Percentiles rank a stretch among this genome's conserved stretches.
Conservation (phyloP, 2,797 vertebrate species). For the Anguilla anguilla region DNA sequence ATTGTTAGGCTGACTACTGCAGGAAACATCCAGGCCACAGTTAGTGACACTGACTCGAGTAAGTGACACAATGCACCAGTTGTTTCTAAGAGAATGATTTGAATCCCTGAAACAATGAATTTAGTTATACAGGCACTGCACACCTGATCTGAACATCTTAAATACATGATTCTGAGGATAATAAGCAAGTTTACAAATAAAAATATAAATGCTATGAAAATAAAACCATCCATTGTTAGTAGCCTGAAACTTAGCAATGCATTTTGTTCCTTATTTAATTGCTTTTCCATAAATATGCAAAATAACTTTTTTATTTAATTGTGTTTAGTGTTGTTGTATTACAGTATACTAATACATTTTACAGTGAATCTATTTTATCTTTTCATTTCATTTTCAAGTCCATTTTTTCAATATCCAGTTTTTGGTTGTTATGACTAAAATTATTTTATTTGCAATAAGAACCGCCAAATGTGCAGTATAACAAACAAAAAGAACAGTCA, state of each 20-base stretch:
- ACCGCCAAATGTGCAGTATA: background rate
- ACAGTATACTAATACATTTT: background rate
- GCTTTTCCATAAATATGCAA: background rate
- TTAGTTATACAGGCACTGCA: background rate
- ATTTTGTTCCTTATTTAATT: background rate
- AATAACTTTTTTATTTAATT: background rate
- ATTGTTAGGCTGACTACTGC: background rate
- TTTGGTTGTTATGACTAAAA: background rate
- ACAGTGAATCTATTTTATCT: background rate
- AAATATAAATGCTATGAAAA: background rate
- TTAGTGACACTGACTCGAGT: background rate
- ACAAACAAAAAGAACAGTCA: background rate
- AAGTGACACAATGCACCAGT: background rate
- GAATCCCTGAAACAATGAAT: background rate
- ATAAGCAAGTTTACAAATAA: background rate
- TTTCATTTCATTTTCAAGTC: background rate
- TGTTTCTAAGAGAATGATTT: background rate
- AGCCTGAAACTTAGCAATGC: background rate
- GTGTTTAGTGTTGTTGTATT: background rate
- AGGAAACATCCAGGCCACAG: background rate
- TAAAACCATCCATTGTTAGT: background rate
- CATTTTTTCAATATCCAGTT: background rate
- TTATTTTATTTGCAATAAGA: background rate
- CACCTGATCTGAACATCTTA: background rate
- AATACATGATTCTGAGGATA: background rate